Conservation (phyloP, 53 echinoderm and acorn worm genomes). For the Echinarachnius parma region DNA sequence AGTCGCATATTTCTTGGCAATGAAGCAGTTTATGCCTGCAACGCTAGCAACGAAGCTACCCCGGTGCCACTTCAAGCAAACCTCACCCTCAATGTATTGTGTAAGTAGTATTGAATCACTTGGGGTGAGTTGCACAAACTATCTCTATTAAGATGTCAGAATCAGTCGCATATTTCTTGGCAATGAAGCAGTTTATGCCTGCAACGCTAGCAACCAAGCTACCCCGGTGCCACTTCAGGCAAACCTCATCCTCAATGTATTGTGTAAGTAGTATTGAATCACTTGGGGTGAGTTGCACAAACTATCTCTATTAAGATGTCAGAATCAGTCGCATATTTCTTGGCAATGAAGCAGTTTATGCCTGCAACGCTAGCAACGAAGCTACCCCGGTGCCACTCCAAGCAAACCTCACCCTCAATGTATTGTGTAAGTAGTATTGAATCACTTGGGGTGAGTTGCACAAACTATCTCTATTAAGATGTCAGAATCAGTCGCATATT, state of each 20-base stretch:
- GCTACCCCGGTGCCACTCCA: conserved; percentile 75
- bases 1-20: too few species aligned
- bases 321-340: too few species aligned
- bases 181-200: conserved; percentile 82
- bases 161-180: too few species aligned
- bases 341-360: conserved; percentile 87
- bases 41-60: conserved; percentile 80
- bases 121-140: too few species aligned
- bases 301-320: too few species aligned
- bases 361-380: conserved; percentile 76
- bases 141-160: too few species aligned
- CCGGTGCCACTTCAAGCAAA: conserved; percentile 59
- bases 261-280: conserved; percentile 70
- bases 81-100: conserved; percentile 65
- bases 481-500: too few species aligned
- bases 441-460: too few species aligned
- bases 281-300: too few species aligned
- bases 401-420: conserved; percentile 57
- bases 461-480: too few species aligned
- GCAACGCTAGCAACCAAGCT: conserved; percentile 78
- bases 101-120: conserved; percentile 68
- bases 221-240: conserved; percentile 67
- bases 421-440: conserved; percentile 70
- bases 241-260: conserved; percentile 59
- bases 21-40: conserved; percentile 79